phyloP scores from a whole-genome alignment of 2,888 invertebrate genomes.

The Parnassius apollo region DNA sequence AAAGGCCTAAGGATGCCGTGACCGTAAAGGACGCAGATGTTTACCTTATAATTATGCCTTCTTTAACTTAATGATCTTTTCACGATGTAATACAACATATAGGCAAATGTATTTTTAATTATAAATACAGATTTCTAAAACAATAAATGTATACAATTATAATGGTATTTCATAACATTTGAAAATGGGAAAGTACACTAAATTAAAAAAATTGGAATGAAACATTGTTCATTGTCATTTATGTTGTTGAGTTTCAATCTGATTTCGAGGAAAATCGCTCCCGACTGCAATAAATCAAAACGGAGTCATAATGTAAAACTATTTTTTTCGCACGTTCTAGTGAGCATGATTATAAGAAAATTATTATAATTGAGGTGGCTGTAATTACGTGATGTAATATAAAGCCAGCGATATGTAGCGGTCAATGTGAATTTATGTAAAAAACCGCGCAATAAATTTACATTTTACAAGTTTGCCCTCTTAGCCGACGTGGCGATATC shows the following conservation, averaged over 20 bases:
- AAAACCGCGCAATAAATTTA: conserved; percentile 78
- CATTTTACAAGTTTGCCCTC: conserved; percentile 74
- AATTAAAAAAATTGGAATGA: not conserved
- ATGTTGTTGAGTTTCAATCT: conserved; percentile 29
- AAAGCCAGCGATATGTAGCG: conserved; percentile 67
- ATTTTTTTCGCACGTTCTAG: conserved; percentile 76
- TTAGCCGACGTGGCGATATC: conserved; percentile 63
- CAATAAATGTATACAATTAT: not conserved
- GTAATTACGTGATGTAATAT: conserved; percentile 76
- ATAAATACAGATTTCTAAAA: conserved; percentile 31
- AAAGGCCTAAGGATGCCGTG: conserved; percentile 51
- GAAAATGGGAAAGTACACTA: not conserved
- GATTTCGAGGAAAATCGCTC: conserved; percentile 54
- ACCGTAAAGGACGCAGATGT: conserved; percentile 70
- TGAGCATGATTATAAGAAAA: conserved; percentile 75
- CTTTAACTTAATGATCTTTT: conserved; percentile 65
- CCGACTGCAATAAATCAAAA: conserved; percentile 65
- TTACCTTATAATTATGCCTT: conserved; percentile 66
- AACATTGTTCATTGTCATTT: conserved; percentile 8
- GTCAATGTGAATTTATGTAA: conserved; percentile 78
- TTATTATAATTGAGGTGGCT: conserved; percentile 77
- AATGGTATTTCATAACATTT: not conserved
- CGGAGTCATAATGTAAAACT: conserved; percentile 63
- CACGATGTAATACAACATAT: conserved; percentile 43
- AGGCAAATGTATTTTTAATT: conserved; percentile 31